Conservation (phyloP, 2,888 invertebrate genomes). For the Eueremaeus valkanovi region DNA sequence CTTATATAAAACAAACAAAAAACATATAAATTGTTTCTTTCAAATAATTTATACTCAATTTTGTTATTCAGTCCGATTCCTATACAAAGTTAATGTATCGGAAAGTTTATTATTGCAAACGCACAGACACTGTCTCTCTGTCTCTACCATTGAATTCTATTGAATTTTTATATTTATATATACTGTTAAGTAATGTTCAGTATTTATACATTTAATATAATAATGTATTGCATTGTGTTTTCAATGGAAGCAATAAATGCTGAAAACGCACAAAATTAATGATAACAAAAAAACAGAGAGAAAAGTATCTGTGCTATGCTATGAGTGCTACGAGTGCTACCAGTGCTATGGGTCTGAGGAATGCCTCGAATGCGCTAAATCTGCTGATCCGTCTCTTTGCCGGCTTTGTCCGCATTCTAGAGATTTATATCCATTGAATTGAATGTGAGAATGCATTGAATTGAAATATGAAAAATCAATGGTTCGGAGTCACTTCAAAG, state of each 20-base stretch:
- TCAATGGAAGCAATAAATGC: constrained; percentile 24
- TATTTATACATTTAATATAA: constrained; percentile 26
- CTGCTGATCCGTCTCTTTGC: constrained; percentile 4
- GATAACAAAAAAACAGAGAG: background rate
- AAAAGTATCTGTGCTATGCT: background rate
- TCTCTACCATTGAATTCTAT: background rate
- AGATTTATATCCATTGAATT: constrained; percentile 7
- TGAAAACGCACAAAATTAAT: constrained; percentile 34
- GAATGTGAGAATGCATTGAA: background rate
- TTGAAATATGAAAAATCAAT: constrained; percentile 2
- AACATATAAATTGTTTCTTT: constrained; percentile 7
- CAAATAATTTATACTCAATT: background rate
- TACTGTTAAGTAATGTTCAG: constrained; percentile 25
- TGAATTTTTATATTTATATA: no score
- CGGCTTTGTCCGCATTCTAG: background rate
- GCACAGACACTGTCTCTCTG: background rate
- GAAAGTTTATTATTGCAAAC: background rate
- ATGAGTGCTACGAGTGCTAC: no score
- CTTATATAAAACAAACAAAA: no score
- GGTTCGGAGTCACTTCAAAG: background rate
- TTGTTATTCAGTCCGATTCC: background rate
- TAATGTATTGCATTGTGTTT: background rate
- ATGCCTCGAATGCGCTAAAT: constrained; percentile 14
- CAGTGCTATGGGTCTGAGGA: no score
- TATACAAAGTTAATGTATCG: constrained; percentile 14